Evolutionary conservation across 2,888 invertebrate genomes (phyloP).

Genomic region (Apotomis turbidana): DNA sequence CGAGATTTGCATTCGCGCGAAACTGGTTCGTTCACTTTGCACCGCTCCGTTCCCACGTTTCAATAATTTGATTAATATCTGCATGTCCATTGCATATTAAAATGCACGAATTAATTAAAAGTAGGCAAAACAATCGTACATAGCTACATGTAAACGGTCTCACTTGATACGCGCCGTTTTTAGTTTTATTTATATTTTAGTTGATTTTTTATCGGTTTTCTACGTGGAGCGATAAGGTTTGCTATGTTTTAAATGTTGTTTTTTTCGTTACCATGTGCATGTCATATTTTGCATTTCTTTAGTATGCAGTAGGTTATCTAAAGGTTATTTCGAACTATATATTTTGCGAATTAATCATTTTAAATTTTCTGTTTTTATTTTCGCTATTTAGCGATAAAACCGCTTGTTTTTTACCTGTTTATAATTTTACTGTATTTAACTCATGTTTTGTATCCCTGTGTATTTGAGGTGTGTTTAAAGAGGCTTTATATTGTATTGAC

Average conservation of each 20-base stretch:
- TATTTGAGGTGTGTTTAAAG: too few species aligned
- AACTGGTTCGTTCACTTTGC: slow-evolving; percentile 70
- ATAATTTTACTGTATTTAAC: too few species aligned
- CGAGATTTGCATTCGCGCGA: slow-evolving; percentile 75
- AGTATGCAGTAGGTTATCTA: too few species aligned
- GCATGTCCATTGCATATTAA: slow-evolving; percentile 28
- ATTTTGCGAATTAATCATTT: too few species aligned
- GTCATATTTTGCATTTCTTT: too few species aligned
- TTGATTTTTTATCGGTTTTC: slow-evolving; percentile 23
- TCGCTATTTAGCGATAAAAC: too few species aligned
- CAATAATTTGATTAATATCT: slow-evolving; percentile 45
- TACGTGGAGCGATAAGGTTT: slow-evolving; percentile 19
- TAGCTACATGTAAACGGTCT: slow-evolving; percentile 16
- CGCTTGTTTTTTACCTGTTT: too few species aligned
- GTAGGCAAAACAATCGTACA: slow-evolving; percentile 35
- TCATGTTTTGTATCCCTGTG: too few species aligned
- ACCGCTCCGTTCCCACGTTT: slow-evolving; percentile 55
- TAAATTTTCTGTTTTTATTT: too few species aligned
- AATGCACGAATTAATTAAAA: slow-evolving; percentile 34
- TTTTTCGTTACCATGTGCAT: background rate
- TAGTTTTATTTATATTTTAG: slow-evolving; percentile 3
- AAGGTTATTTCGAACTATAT: too few species aligned
- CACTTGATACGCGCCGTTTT: background rate
- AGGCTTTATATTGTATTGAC: too few species aligned
- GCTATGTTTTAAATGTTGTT: background rate